These are phyloP conservation scores for Meda fulgida DNA, from an alignment of 2,797 vertebrate genomes.

Conservation along the genomic window DNA sequence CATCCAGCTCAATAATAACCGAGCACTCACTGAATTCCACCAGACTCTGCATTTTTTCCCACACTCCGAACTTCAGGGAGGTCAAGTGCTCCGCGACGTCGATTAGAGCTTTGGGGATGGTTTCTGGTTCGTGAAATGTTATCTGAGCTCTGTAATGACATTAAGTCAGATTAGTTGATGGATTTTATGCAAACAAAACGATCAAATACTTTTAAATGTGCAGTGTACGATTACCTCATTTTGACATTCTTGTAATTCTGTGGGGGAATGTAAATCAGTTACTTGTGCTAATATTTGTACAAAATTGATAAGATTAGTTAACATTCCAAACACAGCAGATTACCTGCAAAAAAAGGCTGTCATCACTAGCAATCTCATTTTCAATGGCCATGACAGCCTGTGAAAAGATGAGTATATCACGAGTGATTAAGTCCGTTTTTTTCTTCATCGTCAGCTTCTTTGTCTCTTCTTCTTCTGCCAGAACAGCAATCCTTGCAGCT, in stretches of 20 bases:
- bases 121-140: slow-evolving; percentile 69
- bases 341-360: slow-evolving; percentile 77
- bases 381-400: slow-evolving; percentile 77
- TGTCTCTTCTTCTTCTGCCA: slow-evolving; percentile 75
- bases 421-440: slow-evolving; percentile 74
- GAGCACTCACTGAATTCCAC: slow-evolving; percentile 77
- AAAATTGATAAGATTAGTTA: background rate
- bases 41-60: slow-evolving; percentile 80
- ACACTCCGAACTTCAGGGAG: slow-evolving; percentile 80
- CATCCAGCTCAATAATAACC: background rate
- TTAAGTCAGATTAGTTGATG: background rate
- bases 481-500: slow-evolving; percentile 61
- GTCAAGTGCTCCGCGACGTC: slow-evolving; percentile 76
- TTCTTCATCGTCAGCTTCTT: slow-evolving; percentile 76
- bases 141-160: slow-evolving; percentile 70
- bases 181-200: background rate
- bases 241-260: slow-evolving; percentile 78
- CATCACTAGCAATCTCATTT: slow-evolving; percentile 72
- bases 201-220: slow-evolving; percentile 19
- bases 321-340: background rate
- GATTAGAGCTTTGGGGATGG: slow-evolving; percentile 71
- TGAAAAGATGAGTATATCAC: slow-evolving; percentile 77
- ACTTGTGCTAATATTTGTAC: background rate
- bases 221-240: slow-evolving; percentile 70
- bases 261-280: slow-evolving; percentile 36